These are phyloP conservation scores for Plectus sambesii DNA, from an alignment of 1,140 invertebrate species.

Conservation along the genomic window DNA sequence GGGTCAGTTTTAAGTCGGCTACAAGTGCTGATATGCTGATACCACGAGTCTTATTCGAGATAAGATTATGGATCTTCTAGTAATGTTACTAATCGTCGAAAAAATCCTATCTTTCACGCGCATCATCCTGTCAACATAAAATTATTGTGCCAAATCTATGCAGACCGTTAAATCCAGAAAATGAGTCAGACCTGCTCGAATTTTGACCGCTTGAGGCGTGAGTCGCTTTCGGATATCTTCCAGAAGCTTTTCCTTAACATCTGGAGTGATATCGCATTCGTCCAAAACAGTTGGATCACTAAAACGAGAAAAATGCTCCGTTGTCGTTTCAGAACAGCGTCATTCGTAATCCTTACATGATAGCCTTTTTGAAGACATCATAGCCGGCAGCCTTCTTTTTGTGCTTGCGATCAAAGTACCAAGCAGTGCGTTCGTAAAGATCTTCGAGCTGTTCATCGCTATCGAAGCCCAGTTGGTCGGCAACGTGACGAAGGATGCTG, in stretches of 20 bases:
- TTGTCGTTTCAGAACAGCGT: constrained; percentile 1
- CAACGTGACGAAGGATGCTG: constrained; percentile 91
- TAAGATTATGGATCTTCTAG: no score
- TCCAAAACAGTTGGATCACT: constrained; percentile 84
- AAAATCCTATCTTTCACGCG: no score
- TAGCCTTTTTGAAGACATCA: constrained; percentile 96
- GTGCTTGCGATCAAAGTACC: constrained; percentile 95
- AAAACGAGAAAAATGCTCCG: constrained; percentile 26
- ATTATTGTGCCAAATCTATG: no score
- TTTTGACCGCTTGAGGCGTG: constrained; percentile 95
- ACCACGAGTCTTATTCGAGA: no score
- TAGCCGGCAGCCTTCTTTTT: constrained; percentile 89
- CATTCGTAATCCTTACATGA: constrained; percentile 60
- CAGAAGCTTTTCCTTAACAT: constrained; percentile 79
- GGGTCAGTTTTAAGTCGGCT: no score
- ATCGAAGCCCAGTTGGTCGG: constrained; percentile 80
- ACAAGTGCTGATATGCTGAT: no score
- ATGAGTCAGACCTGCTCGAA: constrained; percentile 60
- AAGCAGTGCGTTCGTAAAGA: constrained; percentile 91
- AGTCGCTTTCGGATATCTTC: constrained; percentile 89
- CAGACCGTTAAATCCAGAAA: no score
- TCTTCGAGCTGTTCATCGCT: constrained; percentile 83
- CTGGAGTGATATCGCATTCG: constrained; percentile 84
- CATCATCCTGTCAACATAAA: no score
- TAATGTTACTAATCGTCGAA: no score